Conservation (phyloP, 2,888 invertebrate genomes). For the Endomychus coccineus region DNA sequence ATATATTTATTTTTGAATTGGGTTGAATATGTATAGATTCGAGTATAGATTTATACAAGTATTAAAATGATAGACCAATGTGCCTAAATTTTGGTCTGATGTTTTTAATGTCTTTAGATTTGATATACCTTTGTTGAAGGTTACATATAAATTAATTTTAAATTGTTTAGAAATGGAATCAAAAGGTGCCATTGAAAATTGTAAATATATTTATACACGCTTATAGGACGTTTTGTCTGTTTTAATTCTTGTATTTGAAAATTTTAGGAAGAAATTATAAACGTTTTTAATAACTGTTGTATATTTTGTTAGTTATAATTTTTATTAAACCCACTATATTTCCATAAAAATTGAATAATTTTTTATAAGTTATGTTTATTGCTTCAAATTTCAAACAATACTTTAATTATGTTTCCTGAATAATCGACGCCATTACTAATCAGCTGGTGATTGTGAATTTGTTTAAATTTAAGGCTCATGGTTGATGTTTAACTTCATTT, state of each 20-base stretch:
- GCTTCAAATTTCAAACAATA: no score
- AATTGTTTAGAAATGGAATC: constrained; percentile 32
- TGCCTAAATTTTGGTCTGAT: constrained; percentile 17
- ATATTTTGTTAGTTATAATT: constrained; percentile 29
- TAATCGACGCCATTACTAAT: no score
- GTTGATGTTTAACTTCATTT: no score
- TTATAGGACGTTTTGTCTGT: constrained; percentile 31
- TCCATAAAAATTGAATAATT: no score
- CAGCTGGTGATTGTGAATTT: no score
- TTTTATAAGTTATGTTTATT: no score
- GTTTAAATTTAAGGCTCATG: no score
- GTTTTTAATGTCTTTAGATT: constrained; percentile 12
- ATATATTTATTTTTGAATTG: constrained; percentile 11
- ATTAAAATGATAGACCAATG: constrained; percentile 15
- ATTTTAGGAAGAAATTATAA: constrained; percentile 22
- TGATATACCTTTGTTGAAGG: constrained; percentile 8
- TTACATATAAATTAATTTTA: constrained; percentile 13
- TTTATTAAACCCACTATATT: constrained; percentile 24
- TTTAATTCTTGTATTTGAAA: constrained; percentile 16
- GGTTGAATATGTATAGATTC: constrained; percentile 13
- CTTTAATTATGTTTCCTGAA: no score
- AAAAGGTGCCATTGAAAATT: constrained; percentile 36
- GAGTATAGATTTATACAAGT: constrained; percentile 16
- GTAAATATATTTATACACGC: constrained; percentile 31
- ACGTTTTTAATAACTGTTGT: constrained; percentile 28